These are phyloP conservation scores for Pheosia tremula DNA, from an alignment of 2,888 invertebrate species.

Conservation along the genomic window DNA sequence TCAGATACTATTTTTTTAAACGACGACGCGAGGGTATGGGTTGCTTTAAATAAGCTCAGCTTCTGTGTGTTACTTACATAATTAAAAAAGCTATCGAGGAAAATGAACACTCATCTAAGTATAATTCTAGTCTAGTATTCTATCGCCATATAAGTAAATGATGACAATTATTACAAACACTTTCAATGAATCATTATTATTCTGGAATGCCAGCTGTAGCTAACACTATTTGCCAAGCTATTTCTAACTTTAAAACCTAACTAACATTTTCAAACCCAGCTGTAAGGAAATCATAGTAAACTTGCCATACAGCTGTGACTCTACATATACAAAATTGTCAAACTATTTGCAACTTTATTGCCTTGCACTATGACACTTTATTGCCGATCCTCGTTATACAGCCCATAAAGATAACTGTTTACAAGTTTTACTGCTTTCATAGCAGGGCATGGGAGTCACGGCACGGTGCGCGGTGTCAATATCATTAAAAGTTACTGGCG, in stretches of 20 bases:
- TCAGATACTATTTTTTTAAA: no score
- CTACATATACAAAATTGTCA: slow-evolving; percentile 2
- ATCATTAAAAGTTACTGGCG: neutral
- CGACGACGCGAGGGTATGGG: no score
- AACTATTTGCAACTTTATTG: slow-evolving; percentile 14
- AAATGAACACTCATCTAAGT: no score
- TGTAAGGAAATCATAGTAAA: slow-evolving; percentile 8
- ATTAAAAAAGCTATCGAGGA: no score
- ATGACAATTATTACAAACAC: neutral
- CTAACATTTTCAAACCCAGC: slow-evolving; percentile 4
- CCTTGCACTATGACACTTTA: slow-evolving; percentile 6
- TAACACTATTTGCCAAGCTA: no score
- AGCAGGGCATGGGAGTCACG: slow-evolving; percentile 1
- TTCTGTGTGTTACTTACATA: no score
- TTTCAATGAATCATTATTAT: neutral
- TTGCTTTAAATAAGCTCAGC: no score
- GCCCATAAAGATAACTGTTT: slow-evolving; percentile 14
- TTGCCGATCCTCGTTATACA: slow-evolving; percentile 11
- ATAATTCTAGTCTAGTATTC: no score
- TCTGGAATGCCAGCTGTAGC: no score
- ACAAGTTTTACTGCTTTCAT: slow-evolving; percentile 14
- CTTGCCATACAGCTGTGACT: slow-evolving; percentile 11
- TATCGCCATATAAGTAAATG: no score
- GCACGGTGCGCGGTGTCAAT: neutral
- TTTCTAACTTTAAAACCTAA: no score